Conservation (phyloP, 1,140 invertebrate species). For the Neodiprion virginianus region DNA sequence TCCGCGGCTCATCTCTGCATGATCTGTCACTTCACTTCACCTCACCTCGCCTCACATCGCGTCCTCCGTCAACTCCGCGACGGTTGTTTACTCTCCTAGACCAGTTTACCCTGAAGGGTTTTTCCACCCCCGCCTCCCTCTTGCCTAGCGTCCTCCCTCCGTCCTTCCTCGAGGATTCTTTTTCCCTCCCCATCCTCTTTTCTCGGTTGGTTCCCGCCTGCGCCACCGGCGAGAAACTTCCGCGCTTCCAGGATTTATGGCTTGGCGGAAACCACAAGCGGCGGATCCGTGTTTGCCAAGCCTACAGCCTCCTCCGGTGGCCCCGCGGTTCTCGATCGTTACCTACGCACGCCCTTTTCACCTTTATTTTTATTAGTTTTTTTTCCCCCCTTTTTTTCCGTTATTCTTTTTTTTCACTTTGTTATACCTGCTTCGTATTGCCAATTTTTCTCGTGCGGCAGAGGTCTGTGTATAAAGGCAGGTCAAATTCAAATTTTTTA, state of each 20-base stretch:
- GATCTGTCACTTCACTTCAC: background rate
- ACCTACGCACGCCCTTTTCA: no score
- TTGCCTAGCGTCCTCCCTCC: background rate
- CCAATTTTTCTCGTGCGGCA: no score
- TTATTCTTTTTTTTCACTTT: no score
- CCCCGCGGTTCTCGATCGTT: no score
- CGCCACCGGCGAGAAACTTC: background rate
- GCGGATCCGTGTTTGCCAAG: no score
- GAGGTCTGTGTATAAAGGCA: no score
- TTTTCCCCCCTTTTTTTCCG: no score
- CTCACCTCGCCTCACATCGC: background rate
- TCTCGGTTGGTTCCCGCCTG: background rate
- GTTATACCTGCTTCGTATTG: no score
- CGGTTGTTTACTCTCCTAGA: background rate
- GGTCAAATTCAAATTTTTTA: no score
- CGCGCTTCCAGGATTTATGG: background rate
- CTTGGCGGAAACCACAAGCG: background rate
- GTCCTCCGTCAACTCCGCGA: background rate
- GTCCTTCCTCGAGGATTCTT: background rate
- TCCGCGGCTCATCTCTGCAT: no score
- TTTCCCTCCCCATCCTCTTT: background rate
- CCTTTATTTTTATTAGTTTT: no score
- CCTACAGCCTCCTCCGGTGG: no score
- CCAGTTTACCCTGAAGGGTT: background rate
- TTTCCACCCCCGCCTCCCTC: background rate